These are phyloP conservation scores for Tiliacea aurago DNA, from an alignment of 2,888 invertebrate species.

Conservation along the genomic window DNA sequence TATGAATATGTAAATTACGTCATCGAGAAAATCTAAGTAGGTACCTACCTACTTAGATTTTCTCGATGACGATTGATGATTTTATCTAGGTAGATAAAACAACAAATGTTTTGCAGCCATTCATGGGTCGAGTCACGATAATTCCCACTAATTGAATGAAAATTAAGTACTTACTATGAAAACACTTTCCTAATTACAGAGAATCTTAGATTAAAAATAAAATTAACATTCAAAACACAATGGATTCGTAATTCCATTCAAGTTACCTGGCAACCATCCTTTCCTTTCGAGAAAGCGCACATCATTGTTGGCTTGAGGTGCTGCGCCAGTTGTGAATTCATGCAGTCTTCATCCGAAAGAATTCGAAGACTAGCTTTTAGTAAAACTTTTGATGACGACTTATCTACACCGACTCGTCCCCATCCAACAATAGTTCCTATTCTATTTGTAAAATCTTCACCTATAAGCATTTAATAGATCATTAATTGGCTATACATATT, in stretches of 20 bases:
- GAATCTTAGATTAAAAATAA: neutral
- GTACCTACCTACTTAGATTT: too few species aligned
- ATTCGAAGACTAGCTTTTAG: slow-evolving; percentile 86
- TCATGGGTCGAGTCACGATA: neutral
- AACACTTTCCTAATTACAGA: slow-evolving; percentile 9
- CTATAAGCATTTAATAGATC: slow-evolving; percentile 69
- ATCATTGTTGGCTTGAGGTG: slow-evolving; percentile 89
- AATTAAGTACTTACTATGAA: neutral
- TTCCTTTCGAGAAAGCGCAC: slow-evolving; percentile 91
- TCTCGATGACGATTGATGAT: too few species aligned
- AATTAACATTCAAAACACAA: slow-evolving; percentile 13
- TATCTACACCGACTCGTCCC: slow-evolving; percentile 87
- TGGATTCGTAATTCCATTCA: slow-evolving; percentile 6
- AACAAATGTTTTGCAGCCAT: too few species aligned
- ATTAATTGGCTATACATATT: fast-evolving
- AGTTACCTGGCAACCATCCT: slow-evolving; percentile 92
- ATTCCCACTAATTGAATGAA: neutral
- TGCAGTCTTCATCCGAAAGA: slow-evolving; percentile 83
- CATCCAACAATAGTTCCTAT: slow-evolving; percentile 90
- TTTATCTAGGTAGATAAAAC: too few species aligned
- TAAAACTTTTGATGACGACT: slow-evolving; percentile 85
- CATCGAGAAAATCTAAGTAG: neutral
- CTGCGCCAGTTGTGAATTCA: slow-evolving; percentile 80
- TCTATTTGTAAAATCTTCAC: slow-evolving; percentile 81
- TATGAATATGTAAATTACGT: neutral